Conservation (phyloP, 2,888 invertebrate genomes). For the Meganola albula region DNA sequence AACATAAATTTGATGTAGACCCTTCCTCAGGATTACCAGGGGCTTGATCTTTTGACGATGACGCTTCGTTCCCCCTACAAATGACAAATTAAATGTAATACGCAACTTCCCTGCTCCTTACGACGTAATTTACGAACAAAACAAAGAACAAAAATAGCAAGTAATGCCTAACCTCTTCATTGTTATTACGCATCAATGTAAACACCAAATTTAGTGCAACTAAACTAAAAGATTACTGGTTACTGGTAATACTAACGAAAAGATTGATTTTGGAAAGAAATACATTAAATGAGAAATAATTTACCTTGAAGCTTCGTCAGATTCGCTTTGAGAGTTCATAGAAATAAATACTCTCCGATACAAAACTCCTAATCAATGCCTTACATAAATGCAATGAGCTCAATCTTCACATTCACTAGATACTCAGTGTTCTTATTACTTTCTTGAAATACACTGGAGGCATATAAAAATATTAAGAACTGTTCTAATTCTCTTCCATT, state of each 20-base stretch:
- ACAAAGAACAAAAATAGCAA: slow-evolving; percentile 69
- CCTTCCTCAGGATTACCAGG: slow-evolving; percentile 51
- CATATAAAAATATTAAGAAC: slow-evolving; percentile 54
- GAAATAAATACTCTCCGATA: slow-evolving; percentile 56
- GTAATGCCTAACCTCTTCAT: slow-evolving; percentile 61
- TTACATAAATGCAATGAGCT: slow-evolving; percentile 46
- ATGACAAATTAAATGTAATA: slow-evolving; percentile 19
- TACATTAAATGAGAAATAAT: slow-evolving; percentile 30
- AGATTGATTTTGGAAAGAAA: slow-evolving; percentile 9
- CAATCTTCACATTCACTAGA: slow-evolving; percentile 39
- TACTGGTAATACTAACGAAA: slow-evolving; percentile 9
- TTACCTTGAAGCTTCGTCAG: slow-evolving; percentile 78
- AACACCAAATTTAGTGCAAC: slow-evolving; percentile 3
- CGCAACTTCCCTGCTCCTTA: slow-evolving; percentile 15
- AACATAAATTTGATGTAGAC: slow-evolving; percentile 53
- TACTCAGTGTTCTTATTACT: slow-evolving; percentile 21
- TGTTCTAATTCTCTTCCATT: slow-evolving; percentile 45
- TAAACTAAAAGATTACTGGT: slow-evolving; percentile 6
- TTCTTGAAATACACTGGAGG: slow-evolving; percentile 46
- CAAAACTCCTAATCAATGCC: slow-evolving; percentile 44
- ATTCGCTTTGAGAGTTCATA: slow-evolving; percentile 76
- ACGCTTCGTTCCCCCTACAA: slow-evolving; percentile 72
- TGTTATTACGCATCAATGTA: slow-evolving; percentile 35
- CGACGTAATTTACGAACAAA: slow-evolving; percentile 36
- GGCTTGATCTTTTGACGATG: slow-evolving; percentile 67